Percentiles rank a stretch among this genome's conserved stretches.
Conservation (phyloP, 1,140 invertebrate species). For the Micrasema longulum region DNA sequence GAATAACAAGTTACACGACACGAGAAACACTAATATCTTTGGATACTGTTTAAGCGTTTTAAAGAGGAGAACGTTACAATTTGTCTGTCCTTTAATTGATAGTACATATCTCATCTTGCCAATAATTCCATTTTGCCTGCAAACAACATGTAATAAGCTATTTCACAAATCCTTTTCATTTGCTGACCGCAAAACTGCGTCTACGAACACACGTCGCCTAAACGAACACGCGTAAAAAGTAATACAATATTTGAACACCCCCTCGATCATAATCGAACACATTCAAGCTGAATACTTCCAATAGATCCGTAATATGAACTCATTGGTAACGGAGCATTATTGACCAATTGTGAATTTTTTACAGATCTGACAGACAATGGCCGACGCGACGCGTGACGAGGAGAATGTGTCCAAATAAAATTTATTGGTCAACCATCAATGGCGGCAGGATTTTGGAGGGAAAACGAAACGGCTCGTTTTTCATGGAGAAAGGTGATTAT, state of each 20-base stretch:
- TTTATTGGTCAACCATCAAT: conserved; percentile 52
- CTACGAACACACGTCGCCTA: neutral
- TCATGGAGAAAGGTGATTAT: neutral
- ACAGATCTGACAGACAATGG: conserved; percentile 30
- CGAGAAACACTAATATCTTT: too few species aligned
- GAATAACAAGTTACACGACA: too few species aligned
- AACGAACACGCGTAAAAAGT: conserved; percentile 7
- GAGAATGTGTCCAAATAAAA: conserved; percentile 52
- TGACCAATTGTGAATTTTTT: conserved; percentile 52
- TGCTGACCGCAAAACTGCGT: conserved; percentile 16
- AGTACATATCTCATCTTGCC: too few species aligned
- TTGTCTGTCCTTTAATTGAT: too few species aligned
- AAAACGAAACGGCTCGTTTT: conserved; percentile 1
- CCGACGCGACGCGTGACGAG: conserved; percentile 28
- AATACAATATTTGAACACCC: conserved; percentile 14
- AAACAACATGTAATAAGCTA: too few species aligned
- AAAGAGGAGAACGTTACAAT: too few species aligned
- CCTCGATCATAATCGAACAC: conserved; percentile 37
- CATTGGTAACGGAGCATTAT: conserved; percentile 52
- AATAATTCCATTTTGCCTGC: too few species aligned
- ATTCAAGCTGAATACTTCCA: conserved; percentile 36
- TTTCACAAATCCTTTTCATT: conserved; percentile 12
- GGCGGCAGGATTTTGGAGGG: conserved; percentile 5
- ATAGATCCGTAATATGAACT: conserved; percentile 50
- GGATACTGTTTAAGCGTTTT: too few species aligned